Evolutionary conservation across 2,797 vertebrate species (phyloP).

Genomic region (Gobio occitaniae): DNA sequence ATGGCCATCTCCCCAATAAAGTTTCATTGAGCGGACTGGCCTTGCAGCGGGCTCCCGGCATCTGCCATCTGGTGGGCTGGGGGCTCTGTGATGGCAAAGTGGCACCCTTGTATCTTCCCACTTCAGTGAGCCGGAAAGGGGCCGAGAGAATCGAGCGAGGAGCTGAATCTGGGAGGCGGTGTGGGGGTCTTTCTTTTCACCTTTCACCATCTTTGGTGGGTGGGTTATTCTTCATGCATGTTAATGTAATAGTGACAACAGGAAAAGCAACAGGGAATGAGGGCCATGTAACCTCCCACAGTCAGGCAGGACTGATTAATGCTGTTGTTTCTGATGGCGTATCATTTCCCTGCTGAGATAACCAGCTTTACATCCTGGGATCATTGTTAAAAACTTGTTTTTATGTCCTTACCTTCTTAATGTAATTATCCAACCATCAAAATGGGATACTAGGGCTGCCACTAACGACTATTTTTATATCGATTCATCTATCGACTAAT

Average conservation of each 20-base stretch:
- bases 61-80: slow-evolving; percentile 88
- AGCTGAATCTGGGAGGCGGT: slow-evolving; percentile 41
- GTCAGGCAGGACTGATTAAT: not conserved
- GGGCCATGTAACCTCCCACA: not conserved
- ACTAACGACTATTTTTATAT: no score
- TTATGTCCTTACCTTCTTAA: not conserved
- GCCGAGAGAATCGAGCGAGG: slow-evolving; percentile 71
- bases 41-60: slow-evolving; percentile 80
- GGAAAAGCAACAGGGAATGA: slow-evolving; percentile 11
- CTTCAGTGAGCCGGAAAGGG: slow-evolving; percentile 80
- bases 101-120: slow-evolving; percentile 67
- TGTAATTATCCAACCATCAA: slow-evolving; percentile 2
- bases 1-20: slow-evolving; percentile 78
- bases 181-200: slow-evolving; percentile 57
- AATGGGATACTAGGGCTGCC: not conserved
- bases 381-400: not conserved
- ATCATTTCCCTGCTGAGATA: not conserved
- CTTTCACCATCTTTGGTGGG: slow-evolving; percentile 37
- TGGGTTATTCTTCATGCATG: slow-evolving; percentile 43
- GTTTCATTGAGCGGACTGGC: slow-evolving; percentile 81
- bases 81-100: slow-evolving; percentile 73
- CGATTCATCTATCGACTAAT: no score
- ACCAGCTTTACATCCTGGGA: slow-evolving; percentile 4
- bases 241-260: slow-evolving; percentile 39
- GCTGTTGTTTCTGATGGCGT: slow-evolving; percentile 2